Conservation (phyloP, 2,113 vertebrate genomes). For the Cochlearius cochlearius region DNA sequence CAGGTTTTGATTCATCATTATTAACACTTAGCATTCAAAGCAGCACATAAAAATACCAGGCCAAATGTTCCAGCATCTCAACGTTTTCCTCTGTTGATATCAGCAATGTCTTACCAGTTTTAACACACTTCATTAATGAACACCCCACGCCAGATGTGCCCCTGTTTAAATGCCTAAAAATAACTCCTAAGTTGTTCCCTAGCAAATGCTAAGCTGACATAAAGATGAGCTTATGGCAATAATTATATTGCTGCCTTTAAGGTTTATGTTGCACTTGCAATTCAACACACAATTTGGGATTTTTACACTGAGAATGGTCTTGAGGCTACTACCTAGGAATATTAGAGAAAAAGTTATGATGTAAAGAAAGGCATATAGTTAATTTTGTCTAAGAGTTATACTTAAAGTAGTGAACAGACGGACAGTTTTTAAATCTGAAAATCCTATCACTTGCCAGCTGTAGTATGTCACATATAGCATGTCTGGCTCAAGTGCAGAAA, state of each 20-base stretch:
- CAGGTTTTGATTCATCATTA: conserved; percentile 16
- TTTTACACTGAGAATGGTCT: background rate
- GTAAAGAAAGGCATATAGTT: background rate
- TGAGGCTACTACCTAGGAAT: background rate
- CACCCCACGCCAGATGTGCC: conserved; percentile 51
- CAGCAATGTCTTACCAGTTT: conserved; percentile 41
- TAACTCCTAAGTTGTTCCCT: conserved; percentile 43
- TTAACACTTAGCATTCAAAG: conserved; percentile 17
- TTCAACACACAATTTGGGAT: background rate
- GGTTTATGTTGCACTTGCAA: conserved; percentile 37
- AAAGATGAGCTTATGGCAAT: conserved; percentile 54
- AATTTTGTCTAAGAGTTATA: conserved; percentile 35
- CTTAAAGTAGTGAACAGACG: conserved; percentile 22
- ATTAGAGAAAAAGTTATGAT: background rate
- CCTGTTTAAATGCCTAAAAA: conserved; percentile 59
- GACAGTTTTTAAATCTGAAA: conserved; percentile 39
- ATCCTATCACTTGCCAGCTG: conserved; percentile 36
- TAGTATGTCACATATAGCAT: background rate
- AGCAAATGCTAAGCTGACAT: conserved; percentile 51
- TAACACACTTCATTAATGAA: conserved; percentile 62
- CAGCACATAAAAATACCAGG: background rate
- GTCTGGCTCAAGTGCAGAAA: background rate
- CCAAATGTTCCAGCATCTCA: conserved; percentile 1
- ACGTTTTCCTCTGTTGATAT: background rate
- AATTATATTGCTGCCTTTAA: conserved; percentile 51